Evolutionary conservation across 2,888 invertebrate species (phyloP).

Genomic region (Peribatodes rhomboidaria): DNA sequence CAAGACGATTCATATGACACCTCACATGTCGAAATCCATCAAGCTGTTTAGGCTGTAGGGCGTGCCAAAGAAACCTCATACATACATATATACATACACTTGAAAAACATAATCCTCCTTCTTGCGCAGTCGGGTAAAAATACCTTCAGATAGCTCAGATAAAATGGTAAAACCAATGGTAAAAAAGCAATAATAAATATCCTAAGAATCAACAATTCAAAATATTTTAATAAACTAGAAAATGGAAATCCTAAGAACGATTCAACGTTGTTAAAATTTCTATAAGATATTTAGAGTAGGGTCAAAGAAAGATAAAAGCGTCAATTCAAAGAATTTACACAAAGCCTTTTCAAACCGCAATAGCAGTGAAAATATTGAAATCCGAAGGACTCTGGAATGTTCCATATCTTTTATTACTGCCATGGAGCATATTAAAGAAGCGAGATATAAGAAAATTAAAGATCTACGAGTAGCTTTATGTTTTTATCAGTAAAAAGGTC

Average conservation of each 20-base stretch:
- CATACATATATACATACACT: no score
- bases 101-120: no score
- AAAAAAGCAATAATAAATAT: no score
- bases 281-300: constrained; percentile 62
- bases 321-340: constrained; percentile 63
- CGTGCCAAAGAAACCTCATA: no score
- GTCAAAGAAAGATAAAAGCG: constrained; percentile 71
- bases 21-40: no score
- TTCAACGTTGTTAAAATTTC: constrained; percentile 8
- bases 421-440: constrained; percentile 34
- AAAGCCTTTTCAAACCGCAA: constrained; percentile 63
- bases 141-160: no score
- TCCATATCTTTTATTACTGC: constrained; percentile 42
- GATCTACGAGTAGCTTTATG: constrained; percentile 1
- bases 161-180: no score
- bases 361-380: constrained; percentile 60
- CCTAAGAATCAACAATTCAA: neutral
- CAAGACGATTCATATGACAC: no score
- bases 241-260: constrained; percentile 14
- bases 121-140: no score
- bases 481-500: neutral
- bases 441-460: constrained; percentile 23
- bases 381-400: constrained; percentile 45
- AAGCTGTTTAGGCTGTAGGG: no score
- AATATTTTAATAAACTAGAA: constrained; percentile 7